Percentiles rank a stretch among this genome's conserved stretches.
phyloP scores from a whole-genome alignment of 2,888 invertebrate genomes.

The Latheticus oryzae region DNA sequence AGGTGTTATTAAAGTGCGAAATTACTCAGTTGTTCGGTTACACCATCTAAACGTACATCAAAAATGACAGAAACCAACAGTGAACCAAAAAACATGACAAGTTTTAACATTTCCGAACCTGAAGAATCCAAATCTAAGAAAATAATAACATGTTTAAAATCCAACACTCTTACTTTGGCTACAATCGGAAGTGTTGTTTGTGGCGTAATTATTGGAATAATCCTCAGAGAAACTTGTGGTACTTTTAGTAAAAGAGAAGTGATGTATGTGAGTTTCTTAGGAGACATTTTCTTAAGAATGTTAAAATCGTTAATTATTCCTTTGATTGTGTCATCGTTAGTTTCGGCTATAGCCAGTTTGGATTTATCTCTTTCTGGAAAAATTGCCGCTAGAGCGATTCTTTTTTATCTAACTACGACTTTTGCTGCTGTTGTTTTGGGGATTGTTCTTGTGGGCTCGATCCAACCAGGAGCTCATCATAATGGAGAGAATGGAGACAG shows the following conservation, averaged over 20 bases:
- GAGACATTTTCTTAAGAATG: conserved; percentile 80
- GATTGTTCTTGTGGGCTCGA: conserved; percentile 75
- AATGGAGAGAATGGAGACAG: conserved; percentile 41
- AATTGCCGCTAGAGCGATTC: conserved; percentile 75
- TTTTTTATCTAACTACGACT: conserved; percentile 78
- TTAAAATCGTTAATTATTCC: conserved; percentile 80
- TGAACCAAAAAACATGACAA: conserved; percentile 3
- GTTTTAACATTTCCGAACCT: too few species aligned
- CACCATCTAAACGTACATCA: too few species aligned
- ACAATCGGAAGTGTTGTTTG: conserved; percentile 70
- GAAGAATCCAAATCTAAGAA: too few species aligned
- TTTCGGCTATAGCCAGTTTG: conserved; percentile 77
- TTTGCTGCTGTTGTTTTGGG: conserved; percentile 77
- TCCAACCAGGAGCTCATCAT: conserved; percentile 71
- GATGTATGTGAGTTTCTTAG: conserved; percentile 77
- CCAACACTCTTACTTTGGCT: conserved; percentile 69
- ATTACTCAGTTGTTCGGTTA: too few species aligned
- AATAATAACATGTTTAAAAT: conserved; percentile 62
- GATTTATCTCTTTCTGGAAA: conserved; percentile 75
- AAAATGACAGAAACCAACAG: background rate
- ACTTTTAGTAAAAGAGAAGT: conserved; percentile 71
- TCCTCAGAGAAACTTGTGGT: conserved; percentile 62
- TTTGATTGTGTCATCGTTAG: conserved; percentile 75
- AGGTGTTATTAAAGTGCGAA: too few species aligned
- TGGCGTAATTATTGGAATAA: conserved; percentile 69